A percentile compares a stretch with the other conserved stretches of the same genome.
Conservation (phyloP, 2,797 vertebrate genomes). For the Thripadectes ignobilis region DNA sequence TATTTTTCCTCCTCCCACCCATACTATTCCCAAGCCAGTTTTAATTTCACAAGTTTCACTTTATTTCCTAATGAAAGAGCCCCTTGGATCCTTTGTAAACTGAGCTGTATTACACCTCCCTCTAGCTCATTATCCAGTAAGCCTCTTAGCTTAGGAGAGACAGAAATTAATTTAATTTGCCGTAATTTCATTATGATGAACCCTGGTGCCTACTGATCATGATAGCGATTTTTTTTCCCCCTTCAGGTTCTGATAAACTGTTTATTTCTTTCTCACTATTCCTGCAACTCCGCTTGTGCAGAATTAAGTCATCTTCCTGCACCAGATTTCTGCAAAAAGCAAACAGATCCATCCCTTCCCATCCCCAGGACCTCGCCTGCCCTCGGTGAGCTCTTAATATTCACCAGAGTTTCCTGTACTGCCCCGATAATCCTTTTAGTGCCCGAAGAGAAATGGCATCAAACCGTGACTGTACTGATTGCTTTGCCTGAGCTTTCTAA, state of each 20-base stretch:
- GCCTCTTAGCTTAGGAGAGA: constrained; percentile 31
- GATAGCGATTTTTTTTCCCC: fast-evolving
- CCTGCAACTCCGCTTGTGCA: background rate
- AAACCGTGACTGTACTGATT: background rate
- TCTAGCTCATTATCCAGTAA: constrained; percentile 14
- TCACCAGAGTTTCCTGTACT: fast-evolving
- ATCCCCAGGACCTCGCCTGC: background rate
- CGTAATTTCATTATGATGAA: constrained; percentile 29
- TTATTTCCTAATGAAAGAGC: background rate
- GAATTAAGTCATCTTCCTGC: background rate
- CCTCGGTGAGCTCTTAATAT: background rate
- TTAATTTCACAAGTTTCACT: constrained; percentile 5
- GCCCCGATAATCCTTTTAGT: background rate
- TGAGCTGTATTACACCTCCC: background rate
- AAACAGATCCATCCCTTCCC: background rate
- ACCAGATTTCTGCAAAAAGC: background rate
- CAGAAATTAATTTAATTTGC: constrained; percentile 39
- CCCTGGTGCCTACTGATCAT: background rate
- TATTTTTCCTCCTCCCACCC: background rate
- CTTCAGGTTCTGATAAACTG: background rate
- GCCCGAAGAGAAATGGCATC: background rate
- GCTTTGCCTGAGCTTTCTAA: background rate
- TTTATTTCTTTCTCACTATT: background rate
- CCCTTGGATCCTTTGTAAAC: background rate
- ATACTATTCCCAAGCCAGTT: background rate